A percentile compares a stretch with the other conserved stretches of the same genome.
These are phyloP conservation scores for Seira ritae DNA, from an alignment of 2,888 invertebrate genomes.

Conservation along the genomic window DNA sequence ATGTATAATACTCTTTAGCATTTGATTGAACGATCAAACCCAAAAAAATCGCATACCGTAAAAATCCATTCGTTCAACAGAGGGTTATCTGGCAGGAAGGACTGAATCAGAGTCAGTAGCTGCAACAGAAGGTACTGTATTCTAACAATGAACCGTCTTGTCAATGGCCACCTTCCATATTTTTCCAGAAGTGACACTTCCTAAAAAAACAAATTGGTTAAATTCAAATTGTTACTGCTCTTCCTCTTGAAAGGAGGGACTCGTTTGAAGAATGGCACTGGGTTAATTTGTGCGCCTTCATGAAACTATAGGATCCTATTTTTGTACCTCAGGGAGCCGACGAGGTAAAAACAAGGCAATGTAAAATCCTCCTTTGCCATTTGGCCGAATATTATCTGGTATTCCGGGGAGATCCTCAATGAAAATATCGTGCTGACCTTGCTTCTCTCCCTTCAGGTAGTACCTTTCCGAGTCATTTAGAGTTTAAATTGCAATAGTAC, in stretches of 20 bases:
- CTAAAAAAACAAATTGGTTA: not conserved
- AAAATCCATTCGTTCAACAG: constrained; percentile 80
- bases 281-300: not conserved
- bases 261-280: not conserved
- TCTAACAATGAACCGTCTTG: constrained; percentile 42
- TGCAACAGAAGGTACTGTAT: constrained; percentile 7
- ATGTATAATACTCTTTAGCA: not conserved
- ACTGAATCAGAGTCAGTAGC: constrained; percentile 82
- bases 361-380: not conserved
- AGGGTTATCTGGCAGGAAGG: constrained; percentile 77
- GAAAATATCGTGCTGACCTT: constrained; percentile 88
- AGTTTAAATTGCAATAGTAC: too few species aligned
- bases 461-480: too few species aligned
- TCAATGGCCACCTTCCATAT: constrained; percentile 37
- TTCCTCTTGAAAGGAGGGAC: not conserved
- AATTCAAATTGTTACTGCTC: too few species aligned
- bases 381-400: constrained; percentile 81
- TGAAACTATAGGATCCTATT: not conserved
- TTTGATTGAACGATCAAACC: not conserved
- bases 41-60: constrained; percentile 72
- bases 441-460: constrained; percentile 87
- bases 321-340: not conserved
- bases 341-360: too few species aligned
- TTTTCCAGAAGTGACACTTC: not conserved
- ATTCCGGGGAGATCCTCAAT: constrained; percentile 87